Evolutionary conservation across 64 coral and sea anemone genomes (phyloP), one percentile per base, ranked within the genome.

Genomic region (Hydrozoanthus tunicans): DNA sequence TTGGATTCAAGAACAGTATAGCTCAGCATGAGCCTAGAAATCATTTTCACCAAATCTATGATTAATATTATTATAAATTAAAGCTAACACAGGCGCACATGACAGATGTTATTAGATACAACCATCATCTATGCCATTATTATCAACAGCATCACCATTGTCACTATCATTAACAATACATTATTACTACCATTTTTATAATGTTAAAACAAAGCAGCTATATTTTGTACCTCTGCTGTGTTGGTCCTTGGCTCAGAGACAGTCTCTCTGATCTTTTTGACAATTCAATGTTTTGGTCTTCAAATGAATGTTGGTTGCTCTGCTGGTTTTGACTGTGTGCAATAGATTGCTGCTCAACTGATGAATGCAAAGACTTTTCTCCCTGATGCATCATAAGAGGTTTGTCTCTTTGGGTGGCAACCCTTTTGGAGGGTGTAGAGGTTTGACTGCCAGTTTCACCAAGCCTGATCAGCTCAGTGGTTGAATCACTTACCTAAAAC

Each of bases 391-490:
- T 59, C 15, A 5, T 17, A 59, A 77, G 62, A 81, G 62, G 53
- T 13, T 81, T 78, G 27, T 83, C 23, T 58, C 58, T 90, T 2
- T 59, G 64, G 3, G 82, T 59, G 62, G 26, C 56, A 59, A 68
- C 57, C 25, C 59, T 73, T 78, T 81, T 70, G 32, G 25, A 53
- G 32, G 53, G 56, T 12, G 52, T 91, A 27, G 72, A 85, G 53
- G 57, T 64, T 7, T 71, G 43, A 81, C 89, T 83, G 53, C 53
- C 90, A 24, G 59, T 92, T 20, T 94, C 89, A 4, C 90, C 95
- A 83, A 97, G 92, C 27, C 81, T 94, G 26, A 97, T 97, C 58
- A 97, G 65, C 64, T 94, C 92, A 77, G 79, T 81, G 56, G 95
- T 97, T 13, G 95, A 97, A 81, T 97, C 95, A 84, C 92, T 94